These are phyloP conservation scores for Dysidea cf. avara DNA, from an alignment of 37 sponge, comb jelly and placozoan species.

Conservation along the genomic window DNA sequence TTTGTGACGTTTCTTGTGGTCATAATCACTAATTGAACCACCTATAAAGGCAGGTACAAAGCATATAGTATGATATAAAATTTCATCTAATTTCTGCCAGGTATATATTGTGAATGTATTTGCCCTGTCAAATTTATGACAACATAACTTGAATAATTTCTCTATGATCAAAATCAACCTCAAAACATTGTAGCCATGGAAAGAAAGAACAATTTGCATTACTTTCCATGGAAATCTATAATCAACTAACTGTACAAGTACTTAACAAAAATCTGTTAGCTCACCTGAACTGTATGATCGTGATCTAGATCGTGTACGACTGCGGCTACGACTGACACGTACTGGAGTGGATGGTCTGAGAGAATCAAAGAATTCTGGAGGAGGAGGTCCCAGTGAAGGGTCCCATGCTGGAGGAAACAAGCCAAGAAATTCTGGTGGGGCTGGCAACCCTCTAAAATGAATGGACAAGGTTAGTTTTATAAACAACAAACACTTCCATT, in stretches of 20 bases:
- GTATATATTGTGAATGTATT: too few relatives aligned
- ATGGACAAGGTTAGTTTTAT: too few relatives aligned
- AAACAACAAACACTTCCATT: too few relatives aligned
- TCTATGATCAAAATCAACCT: too few relatives aligned
- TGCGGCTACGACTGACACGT: slow-evolving; percentile 1
- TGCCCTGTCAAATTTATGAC: slow-evolving; percentile 20
- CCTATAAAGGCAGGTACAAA: too few relatives aligned
- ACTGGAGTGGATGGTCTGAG: neutral
- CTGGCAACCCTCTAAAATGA: slow-evolving; percentile 6
- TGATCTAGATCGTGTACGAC: slow-evolving; percentile 37
- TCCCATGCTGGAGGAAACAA: slow-evolving; percentile 65
- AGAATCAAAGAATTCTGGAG: slow-evolving; percentile 39
- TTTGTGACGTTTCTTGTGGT: slow-evolving; percentile 44
- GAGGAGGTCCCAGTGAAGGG: slow-evolving; percentile 63
- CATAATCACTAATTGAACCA: slow-evolving; percentile 16
- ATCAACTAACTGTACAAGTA: too few relatives aligned
- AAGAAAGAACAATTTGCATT: neutral
- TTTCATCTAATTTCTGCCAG: too few relatives aligned
- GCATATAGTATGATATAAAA: too few relatives aligned
- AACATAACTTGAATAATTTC: too few relatives aligned
- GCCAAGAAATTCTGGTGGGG: slow-evolving; percentile 26
- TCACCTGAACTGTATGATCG: slow-evolving; percentile 44
- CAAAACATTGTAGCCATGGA: neutral
- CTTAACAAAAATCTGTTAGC: neutral
- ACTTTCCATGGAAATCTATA: too few relatives aligned